phyloP scores from a whole-genome alignment of 2,888 invertebrate species.

The Chrysodeixis includens region DNA sequence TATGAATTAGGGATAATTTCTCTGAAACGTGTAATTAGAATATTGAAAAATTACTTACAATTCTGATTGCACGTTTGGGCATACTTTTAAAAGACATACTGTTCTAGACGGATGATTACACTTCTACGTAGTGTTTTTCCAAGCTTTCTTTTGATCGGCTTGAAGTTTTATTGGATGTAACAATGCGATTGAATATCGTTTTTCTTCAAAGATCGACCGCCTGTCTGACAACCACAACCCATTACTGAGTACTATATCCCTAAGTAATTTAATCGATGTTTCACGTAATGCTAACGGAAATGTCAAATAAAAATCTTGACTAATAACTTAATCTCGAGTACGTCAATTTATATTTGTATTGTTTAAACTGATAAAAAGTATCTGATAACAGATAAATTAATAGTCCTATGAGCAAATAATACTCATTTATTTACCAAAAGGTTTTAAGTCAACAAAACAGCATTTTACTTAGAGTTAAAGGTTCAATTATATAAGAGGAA shows the following conservation, averaged over 20 bases:
- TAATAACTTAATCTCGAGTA: not conserved
- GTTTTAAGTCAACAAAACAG: not conserved
- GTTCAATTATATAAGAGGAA: conserved; percentile 2
- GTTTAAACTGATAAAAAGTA: not conserved
- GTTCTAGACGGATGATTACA: too few relatives aligned
- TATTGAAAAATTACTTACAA: too few relatives aligned
- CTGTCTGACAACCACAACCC: too few relatives aligned
- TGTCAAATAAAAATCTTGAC: not conserved
- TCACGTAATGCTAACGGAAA: not conserved
- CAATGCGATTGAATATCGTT: too few relatives aligned
- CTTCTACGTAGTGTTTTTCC: too few relatives aligned
- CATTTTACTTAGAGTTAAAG: not conserved
- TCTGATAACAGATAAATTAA: conserved; percentile 5
- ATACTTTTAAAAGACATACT: too few relatives aligned
- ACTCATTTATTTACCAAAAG: not conserved
- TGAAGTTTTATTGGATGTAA: too few relatives aligned
- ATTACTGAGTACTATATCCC: too few relatives aligned
- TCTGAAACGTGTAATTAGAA: not conserved
- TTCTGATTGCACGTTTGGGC: too few relatives aligned
- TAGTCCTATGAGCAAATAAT: not conserved
- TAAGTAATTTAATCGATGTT: not conserved
- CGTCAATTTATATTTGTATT: not conserved
- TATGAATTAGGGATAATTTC: not conserved
- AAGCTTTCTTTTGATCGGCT: too few relatives aligned
- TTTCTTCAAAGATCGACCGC: too few relatives aligned